These are phyloP conservation scores for Chrysogorgia sp. DNA, from an alignment of 92 coral and sea anemone species.

Conservation along the genomic window DNA sequence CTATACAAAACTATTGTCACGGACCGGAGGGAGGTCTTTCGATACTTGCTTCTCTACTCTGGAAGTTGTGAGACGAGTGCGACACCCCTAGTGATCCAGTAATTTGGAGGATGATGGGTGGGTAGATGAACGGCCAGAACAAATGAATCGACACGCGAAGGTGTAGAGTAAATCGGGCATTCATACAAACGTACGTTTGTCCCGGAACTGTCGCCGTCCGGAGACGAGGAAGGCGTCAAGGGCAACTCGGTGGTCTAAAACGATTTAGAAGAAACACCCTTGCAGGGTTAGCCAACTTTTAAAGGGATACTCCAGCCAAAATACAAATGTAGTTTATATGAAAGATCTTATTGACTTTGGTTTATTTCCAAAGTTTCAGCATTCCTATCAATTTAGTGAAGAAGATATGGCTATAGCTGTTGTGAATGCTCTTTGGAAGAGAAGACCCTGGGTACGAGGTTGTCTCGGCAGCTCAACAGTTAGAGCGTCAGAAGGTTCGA, in stretches of 20 bases:
- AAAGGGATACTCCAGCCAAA: too few species aligned
- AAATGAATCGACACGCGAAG: conserved; percentile 88
- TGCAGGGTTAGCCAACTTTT: too few species aligned
- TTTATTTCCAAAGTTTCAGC: too few species aligned
- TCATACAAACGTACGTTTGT: conserved; percentile 62
- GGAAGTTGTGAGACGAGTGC: conserved; percentile 92
- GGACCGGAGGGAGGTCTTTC: conserved; percentile 3
- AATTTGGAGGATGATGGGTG: conserved; percentile 79
- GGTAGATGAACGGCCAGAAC: conserved; percentile 86
- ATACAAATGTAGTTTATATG: too few species aligned
- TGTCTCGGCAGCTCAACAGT: too few species aligned
- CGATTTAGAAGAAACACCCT: not conserved
- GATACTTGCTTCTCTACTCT: conserved; percentile 49
- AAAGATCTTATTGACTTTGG: too few species aligned
- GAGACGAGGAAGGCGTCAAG: not conserved
- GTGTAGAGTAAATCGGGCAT: conserved; percentile 95
- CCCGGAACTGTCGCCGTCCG: not conserved
- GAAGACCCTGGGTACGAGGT: too few species aligned
- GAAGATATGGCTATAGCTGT: too few species aligned
- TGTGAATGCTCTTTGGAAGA: too few species aligned
- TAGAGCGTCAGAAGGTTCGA: too few species aligned
- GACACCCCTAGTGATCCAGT: conserved; percentile 98
- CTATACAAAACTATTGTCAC: conserved; percentile 11
- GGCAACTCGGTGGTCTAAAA: not conserved
- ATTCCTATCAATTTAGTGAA: too few species aligned